Conservation (phyloP, 2,797 vertebrate species). For the Sebastes wilsoni region DNA sequence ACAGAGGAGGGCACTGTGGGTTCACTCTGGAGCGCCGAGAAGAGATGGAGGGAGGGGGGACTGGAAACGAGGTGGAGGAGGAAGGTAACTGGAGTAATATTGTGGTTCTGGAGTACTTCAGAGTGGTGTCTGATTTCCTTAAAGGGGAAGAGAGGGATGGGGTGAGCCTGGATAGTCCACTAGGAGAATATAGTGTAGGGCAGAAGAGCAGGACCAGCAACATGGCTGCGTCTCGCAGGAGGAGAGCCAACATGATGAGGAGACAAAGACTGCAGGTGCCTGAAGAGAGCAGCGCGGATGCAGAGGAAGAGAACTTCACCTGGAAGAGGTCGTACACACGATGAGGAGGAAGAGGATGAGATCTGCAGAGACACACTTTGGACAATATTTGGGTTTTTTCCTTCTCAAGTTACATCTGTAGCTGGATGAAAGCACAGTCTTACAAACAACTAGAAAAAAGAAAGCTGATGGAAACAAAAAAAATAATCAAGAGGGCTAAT, state of each 20-base stretch:
- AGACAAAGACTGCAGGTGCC: conserved; percentile 30
- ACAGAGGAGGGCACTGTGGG: conserved; percentile 88
- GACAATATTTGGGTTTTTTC: not conserved
- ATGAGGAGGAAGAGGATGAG: conserved; percentile 59
- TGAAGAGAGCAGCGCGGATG: conserved; percentile 14
- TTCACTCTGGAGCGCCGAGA: conserved; percentile 70
- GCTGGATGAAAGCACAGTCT: not conserved
- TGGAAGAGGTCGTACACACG: conserved; percentile 91
- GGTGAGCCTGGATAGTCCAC: conserved; percentile 17
- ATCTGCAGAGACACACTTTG: not conserved
- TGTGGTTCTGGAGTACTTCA: conserved; percentile 86
- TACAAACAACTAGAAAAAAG: not conserved
- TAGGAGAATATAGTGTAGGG: conserved; percentile 26
- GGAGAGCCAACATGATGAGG: conserved; percentile 55
- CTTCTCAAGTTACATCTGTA: not conserved
- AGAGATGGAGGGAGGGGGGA: not conserved
- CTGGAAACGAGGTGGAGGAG: not conserved
- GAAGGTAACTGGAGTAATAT: conserved; percentile 84
- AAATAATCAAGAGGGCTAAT: not conserved
- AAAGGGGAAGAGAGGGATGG: conserved; percentile 77
- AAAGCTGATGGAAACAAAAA: not conserved
- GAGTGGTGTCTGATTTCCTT: conserved; percentile 86
- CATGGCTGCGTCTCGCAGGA: conserved; percentile 23
- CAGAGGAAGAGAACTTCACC: conserved; percentile 77
- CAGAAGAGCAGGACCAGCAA: conserved; percentile 45